Conservation (phyloP, 2,797 vertebrate genomes). For the Martes flavigula region DNA sequence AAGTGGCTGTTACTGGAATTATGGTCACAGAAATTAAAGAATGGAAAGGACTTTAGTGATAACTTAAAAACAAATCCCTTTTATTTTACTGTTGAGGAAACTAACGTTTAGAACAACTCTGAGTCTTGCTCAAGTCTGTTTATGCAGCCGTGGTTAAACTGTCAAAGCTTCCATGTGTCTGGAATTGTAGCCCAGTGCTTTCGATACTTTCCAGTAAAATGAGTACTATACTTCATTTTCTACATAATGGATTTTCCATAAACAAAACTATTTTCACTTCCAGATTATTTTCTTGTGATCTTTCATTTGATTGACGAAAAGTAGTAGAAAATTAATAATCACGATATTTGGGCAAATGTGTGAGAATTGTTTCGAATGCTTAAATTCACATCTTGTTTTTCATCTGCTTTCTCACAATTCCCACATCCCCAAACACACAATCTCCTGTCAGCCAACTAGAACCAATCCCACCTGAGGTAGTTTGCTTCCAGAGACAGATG, state of each 20-base stretch:
- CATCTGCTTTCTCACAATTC: not conserved
- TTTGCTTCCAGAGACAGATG: not conserved
- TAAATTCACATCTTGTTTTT: not conserved
- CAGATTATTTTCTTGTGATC: not conserved
- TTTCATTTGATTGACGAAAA: not conserved
- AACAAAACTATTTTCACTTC: not conserved
- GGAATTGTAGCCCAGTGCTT: not conserved
- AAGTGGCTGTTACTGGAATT: not conserved
- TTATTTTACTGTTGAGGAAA: not conserved
- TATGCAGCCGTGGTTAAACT: not conserved
- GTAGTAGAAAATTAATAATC: not conserved
- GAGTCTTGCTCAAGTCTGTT: not conserved
- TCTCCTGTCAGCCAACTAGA: not conserved
- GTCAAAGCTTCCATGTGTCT: not conserved
- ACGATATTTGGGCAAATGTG: not conserved
- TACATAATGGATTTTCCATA: not conserved
- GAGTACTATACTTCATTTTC: not conserved
- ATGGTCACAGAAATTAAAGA: not conserved
- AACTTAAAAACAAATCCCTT: not conserved
- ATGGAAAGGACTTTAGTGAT: not conserved
- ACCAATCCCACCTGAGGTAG: not conserved
- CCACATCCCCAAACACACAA: not conserved
- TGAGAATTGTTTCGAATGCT: not conserved
- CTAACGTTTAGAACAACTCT: not conserved
- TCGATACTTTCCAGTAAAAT: not conserved